Conservation (phyloP, 2,113 vertebrate genomes). For the Micronisus gabar region DNA sequence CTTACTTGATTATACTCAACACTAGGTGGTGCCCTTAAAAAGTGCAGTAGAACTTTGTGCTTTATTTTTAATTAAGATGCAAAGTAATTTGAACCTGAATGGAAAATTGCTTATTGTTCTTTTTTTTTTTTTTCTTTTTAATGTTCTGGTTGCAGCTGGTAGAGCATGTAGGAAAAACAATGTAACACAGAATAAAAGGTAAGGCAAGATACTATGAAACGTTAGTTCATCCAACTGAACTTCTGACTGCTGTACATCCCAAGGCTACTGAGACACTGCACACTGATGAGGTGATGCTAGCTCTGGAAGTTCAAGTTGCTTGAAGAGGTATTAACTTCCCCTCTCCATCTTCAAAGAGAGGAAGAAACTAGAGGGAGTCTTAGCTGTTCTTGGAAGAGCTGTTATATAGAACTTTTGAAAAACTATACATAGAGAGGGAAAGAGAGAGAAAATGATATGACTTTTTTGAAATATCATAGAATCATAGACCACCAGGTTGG, state of each 20-base stretch:
- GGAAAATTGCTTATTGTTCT: background rate
- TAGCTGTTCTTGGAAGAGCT: background rate
- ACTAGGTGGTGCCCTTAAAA: background rate
- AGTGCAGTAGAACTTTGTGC: background rate
- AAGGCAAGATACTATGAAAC: background rate
- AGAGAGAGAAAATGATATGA: background rate
- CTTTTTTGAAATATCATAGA: background rate
- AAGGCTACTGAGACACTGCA: background rate
- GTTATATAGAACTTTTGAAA: background rate
- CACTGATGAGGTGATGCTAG: background rate
- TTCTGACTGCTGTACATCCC: background rate
- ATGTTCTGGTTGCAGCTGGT: background rate
- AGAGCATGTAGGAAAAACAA: background rate
- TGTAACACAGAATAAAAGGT: background rate
- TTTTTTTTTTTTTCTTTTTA: background rate
- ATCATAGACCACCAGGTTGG: background rate
- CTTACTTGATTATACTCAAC: background rate
- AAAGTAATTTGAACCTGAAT: background rate
- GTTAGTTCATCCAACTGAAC: background rate
- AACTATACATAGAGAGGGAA: background rate
- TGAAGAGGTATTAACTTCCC: background rate
- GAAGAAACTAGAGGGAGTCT: background rate
- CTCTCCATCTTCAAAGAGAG: background rate
- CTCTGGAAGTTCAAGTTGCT: background rate
- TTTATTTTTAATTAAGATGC: background rate